These are phyloP conservation scores for Syndactyla subalaris DNA, from an alignment of 2,797 vertebrate species.

Conservation along the genomic window DNA sequence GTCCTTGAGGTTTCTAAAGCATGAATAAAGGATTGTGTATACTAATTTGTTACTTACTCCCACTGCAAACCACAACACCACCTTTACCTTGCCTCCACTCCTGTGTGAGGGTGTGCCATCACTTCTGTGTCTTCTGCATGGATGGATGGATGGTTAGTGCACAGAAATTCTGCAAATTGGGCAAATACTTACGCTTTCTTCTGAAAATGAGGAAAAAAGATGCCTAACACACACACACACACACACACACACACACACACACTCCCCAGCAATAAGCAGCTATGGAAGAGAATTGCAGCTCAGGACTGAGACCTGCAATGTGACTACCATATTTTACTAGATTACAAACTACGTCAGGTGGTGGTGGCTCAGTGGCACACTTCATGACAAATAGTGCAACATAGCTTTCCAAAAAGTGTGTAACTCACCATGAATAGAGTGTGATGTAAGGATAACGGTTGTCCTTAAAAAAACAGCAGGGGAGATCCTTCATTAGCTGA, in stretches of 20 bases:
- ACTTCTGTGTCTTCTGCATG: not conserved
- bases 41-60: not conserved
- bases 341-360: not conserved
- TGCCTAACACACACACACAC: not conserved
- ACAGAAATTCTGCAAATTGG: not conserved
- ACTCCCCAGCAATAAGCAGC: not conserved
- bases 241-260: too few species aligned
- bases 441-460: not conserved
- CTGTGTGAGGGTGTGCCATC: not conserved
- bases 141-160: not conserved
- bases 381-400: not conserved
- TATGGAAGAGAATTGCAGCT: not conserved
- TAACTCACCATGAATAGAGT: not conserved
- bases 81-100: not conserved
- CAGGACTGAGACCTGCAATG: not conserved
- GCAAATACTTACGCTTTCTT: not conserved
- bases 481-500: not conserved
- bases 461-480: not conserved
- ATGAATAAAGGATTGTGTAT: not conserved
- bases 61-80: not conserved
- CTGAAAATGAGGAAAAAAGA: not conserved
- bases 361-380: not conserved
- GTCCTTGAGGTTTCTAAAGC: not conserved
- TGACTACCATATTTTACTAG: not conserved
- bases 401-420: not conserved